These are phyloP conservation scores for Pitta sordida DNA, from an alignment of 2,113 vertebrate species.

Conservation along the genomic window DNA sequence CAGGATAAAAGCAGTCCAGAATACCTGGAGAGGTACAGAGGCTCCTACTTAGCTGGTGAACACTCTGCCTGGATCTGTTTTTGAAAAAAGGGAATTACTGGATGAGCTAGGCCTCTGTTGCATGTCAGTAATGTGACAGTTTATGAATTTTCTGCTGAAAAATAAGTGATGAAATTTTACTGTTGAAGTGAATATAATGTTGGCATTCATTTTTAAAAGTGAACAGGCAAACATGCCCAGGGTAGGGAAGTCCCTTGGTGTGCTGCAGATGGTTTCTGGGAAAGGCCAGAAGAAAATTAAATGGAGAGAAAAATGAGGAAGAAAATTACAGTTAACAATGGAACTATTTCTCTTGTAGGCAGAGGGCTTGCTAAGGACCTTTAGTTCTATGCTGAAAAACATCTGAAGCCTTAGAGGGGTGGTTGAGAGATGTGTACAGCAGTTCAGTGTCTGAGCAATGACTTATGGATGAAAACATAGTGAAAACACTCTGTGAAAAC, in stretches of 20 bases:
- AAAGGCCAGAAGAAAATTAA: neutral
- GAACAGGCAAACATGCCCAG: neutral
- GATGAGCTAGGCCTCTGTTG: neutral
- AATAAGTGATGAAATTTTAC: neutral
- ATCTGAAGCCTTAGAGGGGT: neutral
- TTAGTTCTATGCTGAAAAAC: neutral
- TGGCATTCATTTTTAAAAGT: neutral
- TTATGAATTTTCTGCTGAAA: slow-evolving; percentile 32
- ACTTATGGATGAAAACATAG: accelerated
- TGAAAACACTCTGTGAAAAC: too few species aligned
- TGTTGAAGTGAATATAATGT: neutral
- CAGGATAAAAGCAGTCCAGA: neutral
- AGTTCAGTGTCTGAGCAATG: neutral
- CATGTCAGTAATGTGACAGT: neutral
- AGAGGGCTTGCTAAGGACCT: neutral
- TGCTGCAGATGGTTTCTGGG: neutral
- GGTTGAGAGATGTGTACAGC: neutral
- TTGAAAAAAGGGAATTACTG: neutral
- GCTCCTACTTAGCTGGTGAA: neutral
- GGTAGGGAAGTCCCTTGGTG: neutral
- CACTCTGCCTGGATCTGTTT: neutral
- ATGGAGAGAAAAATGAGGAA: neutral
- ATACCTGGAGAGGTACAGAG: neutral
- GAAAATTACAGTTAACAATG: neutral
- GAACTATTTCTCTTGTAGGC: neutral